Percentiles rank a stretch among this genome's conserved stretches.
phyloP scores from a whole-genome alignment of 2,113 vertebrate species.

The Galemys pyrenaicus region DNA sequence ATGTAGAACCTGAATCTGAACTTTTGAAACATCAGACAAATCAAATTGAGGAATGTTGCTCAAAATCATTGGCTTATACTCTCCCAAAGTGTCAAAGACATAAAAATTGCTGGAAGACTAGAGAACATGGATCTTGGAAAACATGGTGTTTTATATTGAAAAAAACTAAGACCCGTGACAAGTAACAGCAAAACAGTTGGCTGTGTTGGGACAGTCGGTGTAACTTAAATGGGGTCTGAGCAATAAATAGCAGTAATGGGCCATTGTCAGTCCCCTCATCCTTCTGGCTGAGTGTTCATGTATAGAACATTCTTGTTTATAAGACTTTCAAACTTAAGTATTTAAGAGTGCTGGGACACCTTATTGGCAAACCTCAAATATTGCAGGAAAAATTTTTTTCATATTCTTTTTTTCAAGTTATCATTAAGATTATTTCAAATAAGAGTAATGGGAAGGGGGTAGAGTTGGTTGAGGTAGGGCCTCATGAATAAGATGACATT shows the following conservation, averaged over 20 bases:
- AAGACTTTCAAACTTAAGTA: not conserved
- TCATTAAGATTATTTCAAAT: not conserved
- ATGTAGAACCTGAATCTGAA: not conserved
- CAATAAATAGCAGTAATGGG: not conserved
- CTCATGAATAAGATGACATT: not conserved
- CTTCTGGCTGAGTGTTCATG: not conserved
- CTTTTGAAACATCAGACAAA: not conserved
- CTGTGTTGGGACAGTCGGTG: not conserved
- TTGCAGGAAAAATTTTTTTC: not conserved
- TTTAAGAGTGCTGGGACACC: not conserved
- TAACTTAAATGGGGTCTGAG: not conserved
- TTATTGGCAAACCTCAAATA: not conserved
- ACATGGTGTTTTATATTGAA: not conserved
- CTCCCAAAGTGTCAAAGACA: not conserved
- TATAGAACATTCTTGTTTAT: not conserved
- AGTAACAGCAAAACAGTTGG: not conserved
- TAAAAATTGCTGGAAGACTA: not conserved
- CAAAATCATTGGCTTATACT: not conserved
- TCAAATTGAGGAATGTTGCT: not conserved
- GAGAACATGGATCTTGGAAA: not conserved
- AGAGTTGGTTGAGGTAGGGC: not conserved
- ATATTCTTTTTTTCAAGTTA: not conserved
- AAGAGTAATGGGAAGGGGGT: not conserved
- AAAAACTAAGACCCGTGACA: not conserved
- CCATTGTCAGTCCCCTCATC: not conserved